phyloP scores from a whole-genome alignment of 2,888 invertebrate species.

The Willowsia nigromaculata region DNA sequence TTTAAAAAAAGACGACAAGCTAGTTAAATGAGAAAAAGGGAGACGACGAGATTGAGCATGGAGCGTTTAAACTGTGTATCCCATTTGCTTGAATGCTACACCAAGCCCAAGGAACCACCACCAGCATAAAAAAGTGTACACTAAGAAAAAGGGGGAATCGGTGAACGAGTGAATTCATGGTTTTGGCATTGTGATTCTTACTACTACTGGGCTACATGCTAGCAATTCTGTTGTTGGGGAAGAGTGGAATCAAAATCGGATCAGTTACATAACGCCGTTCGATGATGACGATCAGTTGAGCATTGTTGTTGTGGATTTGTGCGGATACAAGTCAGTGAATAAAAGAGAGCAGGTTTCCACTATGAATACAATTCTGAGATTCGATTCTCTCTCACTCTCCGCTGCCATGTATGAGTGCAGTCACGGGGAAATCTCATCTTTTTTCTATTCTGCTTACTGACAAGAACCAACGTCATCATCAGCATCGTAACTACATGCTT shows the following conservation, averaged over 20 bases:
- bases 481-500: neutral
- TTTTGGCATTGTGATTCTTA: too few species aligned
- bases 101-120: neutral
- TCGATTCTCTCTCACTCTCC: neutral
- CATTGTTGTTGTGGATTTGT: conserved; percentile 41
- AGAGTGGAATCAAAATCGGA: conserved; percentile 43
- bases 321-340: conserved; percentile 58
- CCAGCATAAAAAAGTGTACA: neutral
- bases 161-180: conserved; percentile 3
- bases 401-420: conserved; percentile 22
- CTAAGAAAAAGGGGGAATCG: neutral
- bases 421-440: conserved; percentile 68
- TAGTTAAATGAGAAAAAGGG: conserved; percentile 8
- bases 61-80: neutral
- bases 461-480: conserved; percentile 22
- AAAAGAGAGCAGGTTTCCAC: conserved; percentile 18
- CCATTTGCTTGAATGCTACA: conserved; percentile 39
- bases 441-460: neutral
- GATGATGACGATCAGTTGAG: conserved; percentile 15
- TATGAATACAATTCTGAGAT: conserved; percentile 36
- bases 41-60: neutral
- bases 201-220: conserved; percentile 9
- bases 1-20: conserved; percentile 57
- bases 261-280: conserved; percentile 53
- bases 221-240: neutral